Conservation (phyloP, 2,797 vertebrate species). For the Catostomus latipinnis region DNA sequence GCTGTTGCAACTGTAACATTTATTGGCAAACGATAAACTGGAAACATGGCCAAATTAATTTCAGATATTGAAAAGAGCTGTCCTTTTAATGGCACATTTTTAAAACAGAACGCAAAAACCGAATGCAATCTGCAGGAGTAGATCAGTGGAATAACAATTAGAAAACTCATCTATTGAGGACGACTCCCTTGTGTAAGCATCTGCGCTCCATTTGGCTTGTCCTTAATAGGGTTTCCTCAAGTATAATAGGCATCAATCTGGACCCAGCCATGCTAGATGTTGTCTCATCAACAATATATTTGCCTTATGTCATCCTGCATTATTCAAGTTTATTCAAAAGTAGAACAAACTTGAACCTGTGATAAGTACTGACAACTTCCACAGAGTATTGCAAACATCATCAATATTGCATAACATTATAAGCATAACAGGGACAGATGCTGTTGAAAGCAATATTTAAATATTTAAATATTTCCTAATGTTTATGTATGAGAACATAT, state of each 20-base stretch:
- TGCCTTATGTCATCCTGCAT: conserved; percentile 3
- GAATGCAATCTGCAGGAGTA: conserved; percentile 48
- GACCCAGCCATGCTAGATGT: conserved; percentile 8
- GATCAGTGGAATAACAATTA: conserved; percentile 17
- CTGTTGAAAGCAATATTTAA: conserved; percentile 6
- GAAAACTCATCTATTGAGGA: conserved; percentile 2
- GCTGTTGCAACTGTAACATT: background rate
- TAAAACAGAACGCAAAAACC: background rate
- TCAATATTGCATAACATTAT: conserved; percentile 26
- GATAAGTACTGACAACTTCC: conserved; percentile 20
- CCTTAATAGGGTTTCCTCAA: conserved; percentile 5
- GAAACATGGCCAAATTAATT: conserved; percentile 32
- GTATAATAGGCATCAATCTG: conserved; percentile 5
- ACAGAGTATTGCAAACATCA: conserved; percentile 18
- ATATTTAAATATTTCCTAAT: conserved; percentile 35
- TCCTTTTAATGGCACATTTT: background rate
- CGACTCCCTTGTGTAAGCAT: conserved; percentile 60
- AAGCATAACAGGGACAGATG: conserved; percentile 34
- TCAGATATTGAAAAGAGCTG: background rate
- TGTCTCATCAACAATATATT: background rate
- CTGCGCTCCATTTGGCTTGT: conserved; percentile 8
- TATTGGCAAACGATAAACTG: background rate
- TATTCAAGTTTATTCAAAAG: background rate
- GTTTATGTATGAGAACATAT: conserved; percentile 45
- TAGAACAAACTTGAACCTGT: background rate